Conservation (phyloP, 2,888 invertebrate species). For the Sympetrum striolatum region DNA sequence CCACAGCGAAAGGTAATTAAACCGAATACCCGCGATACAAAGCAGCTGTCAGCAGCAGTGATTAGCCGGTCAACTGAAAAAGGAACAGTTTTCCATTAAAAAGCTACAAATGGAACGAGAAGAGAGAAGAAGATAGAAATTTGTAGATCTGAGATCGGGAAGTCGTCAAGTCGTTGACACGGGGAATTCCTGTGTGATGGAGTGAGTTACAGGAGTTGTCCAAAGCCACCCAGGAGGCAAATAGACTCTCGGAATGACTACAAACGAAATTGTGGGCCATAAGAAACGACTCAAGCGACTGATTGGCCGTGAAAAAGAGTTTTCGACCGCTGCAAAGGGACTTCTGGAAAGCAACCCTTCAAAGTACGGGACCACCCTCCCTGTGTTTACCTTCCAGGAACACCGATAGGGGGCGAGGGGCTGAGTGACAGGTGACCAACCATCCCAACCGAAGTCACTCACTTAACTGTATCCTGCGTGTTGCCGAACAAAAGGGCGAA, state of each 20-base stretch:
- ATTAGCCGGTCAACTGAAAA: too few relatives aligned
- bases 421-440: not conserved
- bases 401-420: constrained; percentile 1
- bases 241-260: not conserved
- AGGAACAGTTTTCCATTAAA: too few relatives aligned
- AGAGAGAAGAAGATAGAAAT: too few relatives aligned
- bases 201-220: not conserved
- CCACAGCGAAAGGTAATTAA: too few relatives aligned
- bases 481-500: not conserved
- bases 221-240: constrained; percentile 21
- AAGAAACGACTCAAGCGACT: constrained; percentile 20
- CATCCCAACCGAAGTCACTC: not conserved
- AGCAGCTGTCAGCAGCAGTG: too few relatives aligned
- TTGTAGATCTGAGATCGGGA: not conserved
- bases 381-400: constrained; percentile 31
- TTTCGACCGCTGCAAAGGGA: not conserved
- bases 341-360: constrained; percentile 17
- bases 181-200: not conserved
- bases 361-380: constrained; percentile 19
- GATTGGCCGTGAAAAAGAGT: constrained; percentile 11
- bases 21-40: too few relatives aligned
- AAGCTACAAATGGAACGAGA: too few relatives aligned
- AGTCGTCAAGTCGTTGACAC: not conserved
- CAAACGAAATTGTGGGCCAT: not conserved
- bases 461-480: not conserved